phyloP scores from a whole-genome alignment of 2,888 invertebrate species.

The Aporophyla lueneburgensis region DNA sequence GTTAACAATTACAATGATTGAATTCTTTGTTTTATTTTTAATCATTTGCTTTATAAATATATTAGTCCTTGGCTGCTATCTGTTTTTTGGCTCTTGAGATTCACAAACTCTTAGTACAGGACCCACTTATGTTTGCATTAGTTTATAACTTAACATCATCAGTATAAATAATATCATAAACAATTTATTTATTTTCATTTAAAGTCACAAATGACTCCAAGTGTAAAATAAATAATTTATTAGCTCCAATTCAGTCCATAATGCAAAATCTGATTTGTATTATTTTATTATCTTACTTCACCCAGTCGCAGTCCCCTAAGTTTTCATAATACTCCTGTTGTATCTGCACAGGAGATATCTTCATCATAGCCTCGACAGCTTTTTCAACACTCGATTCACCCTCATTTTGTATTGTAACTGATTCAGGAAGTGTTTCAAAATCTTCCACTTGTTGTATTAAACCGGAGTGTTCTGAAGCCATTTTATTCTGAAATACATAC shows the following conservation, averaged over 20 bases:
- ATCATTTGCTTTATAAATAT: too few species aligned
- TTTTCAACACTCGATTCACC: slow-evolving; percentile 41
- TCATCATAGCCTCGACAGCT: slow-evolving; percentile 51
- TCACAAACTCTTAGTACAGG: too few species aligned
- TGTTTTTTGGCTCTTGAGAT: too few species aligned
- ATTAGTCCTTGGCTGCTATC: too few species aligned
- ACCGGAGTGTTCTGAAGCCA: slow-evolving; percentile 46
- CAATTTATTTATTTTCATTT: too few species aligned
- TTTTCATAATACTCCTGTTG: slow-evolving; percentile 91
- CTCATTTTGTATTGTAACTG: slow-evolving; percentile 39
- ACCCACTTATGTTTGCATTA: too few species aligned
- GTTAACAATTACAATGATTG: too few species aligned
- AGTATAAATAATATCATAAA: too few species aligned
- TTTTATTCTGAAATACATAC: slow-evolving; percentile 44
- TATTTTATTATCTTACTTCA: slow-evolving; percentile 78
- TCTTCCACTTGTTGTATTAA: slow-evolving; percentile 55
- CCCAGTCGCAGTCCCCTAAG: slow-evolving; percentile 90
- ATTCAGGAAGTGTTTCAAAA: slow-evolving; percentile 50
- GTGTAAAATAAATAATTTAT: too few species aligned
- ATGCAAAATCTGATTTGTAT: background rate
- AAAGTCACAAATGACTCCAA: too few species aligned
- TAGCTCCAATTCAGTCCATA: background rate
- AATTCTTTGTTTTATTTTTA: too few species aligned
- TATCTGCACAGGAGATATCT: slow-evolving; percentile 82
- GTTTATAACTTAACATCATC: too few species aligned